Base-by-base conservation (phyloP, 2,888 invertebrate species). In the Leptopilina syphax region DNA sequence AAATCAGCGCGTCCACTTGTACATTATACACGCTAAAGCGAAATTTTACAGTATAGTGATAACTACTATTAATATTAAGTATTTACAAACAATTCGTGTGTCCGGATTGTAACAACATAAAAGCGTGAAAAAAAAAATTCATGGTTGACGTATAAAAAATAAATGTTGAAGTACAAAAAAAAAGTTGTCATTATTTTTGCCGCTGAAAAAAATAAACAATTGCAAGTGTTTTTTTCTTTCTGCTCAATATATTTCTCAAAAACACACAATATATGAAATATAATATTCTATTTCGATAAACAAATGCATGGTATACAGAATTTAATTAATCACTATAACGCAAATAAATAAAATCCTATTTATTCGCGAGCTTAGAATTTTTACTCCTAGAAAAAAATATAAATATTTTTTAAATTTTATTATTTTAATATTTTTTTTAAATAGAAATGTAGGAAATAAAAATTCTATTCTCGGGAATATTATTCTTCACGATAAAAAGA, bases 61-160 rank as follows among this genome's bases (percentile, higher is more conserved):
- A 34, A 81, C 79, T 80, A 82, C 81, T 78, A 82, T 82, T 80
- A 83, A 83, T 84, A 81, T 34, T 80, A 80, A 85, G 78, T 81
- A 80, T 81, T 84, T 83, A 77, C 81, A 81, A 73, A 57, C 54
- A 54, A 70, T 70, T 70, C 70, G 54, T 54, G 54, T 54, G 27
- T 27, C 70, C 80, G 77, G 77, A 83, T 81, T 81, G 82, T 83
- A 60, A 83, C 83, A 80, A 82, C 70, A 83, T 79, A 83, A 77
- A 80, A 81, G 80, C 83, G 83, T 82, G 79, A 66, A 83, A 34
- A 34, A 34, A 34, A 34, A 3, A 34, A 80, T 83, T 81, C 80
- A 82, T 84, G 82, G 80, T 83, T 84, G 80, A 70, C 82, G 81
- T 81, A 82, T 73, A 66, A 83, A 18, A 34, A 34, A 85, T 85